phyloP scores from a whole-genome alignment of 2,888 invertebrate genomes.

The Hoplodrina ambigua region DNA sequence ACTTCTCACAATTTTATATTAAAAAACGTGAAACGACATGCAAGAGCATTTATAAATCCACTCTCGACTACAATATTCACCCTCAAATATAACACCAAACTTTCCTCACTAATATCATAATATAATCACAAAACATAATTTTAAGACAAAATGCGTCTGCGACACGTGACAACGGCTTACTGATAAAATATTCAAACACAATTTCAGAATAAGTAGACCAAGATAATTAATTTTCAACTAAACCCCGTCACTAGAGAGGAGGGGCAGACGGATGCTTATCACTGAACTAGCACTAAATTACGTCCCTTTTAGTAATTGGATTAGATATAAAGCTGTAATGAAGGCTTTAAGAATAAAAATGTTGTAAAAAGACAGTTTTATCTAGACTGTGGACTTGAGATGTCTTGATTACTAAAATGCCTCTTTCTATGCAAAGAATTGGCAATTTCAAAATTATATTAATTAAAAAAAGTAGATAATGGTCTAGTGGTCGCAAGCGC shows the following conservation, averaged over 20 bases:
- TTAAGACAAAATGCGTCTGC: conserved; percentile 19
- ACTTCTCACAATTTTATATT: too few species aligned
- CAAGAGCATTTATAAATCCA: too few species aligned
- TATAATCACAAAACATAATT: conserved; percentile 27
- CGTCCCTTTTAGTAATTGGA: conserved; percentile 33
- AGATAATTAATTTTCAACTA: conserved; percentile 61
- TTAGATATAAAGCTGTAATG: conserved; percentile 33
- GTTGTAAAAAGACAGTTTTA: background rate
- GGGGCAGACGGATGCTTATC: conserved; percentile 50
- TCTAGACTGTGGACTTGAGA: background rate
- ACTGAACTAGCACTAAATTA: conserved; percentile 48
- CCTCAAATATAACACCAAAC: too few species aligned
- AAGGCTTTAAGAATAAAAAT: conserved; percentile 5
- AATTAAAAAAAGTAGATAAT: too few species aligned
- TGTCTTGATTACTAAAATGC: too few species aligned
- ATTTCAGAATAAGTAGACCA: conserved; percentile 56
- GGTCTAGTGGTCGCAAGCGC: background rate
- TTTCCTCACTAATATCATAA: too few species aligned
- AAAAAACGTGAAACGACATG: too few species aligned
- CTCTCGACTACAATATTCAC: too few species aligned
- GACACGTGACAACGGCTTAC: conserved; percentile 40
- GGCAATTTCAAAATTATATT: too few species aligned
- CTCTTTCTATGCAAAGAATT: too few species aligned
- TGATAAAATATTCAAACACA: conserved; percentile 61
- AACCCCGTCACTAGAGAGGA: conserved; percentile 45